A percentile compares a stretch with the other conserved stretches of the same genome.
phyloP scores from a whole-genome alignment of 2,888 invertebrate genomes.

The Morinoia aosen region DNA sequence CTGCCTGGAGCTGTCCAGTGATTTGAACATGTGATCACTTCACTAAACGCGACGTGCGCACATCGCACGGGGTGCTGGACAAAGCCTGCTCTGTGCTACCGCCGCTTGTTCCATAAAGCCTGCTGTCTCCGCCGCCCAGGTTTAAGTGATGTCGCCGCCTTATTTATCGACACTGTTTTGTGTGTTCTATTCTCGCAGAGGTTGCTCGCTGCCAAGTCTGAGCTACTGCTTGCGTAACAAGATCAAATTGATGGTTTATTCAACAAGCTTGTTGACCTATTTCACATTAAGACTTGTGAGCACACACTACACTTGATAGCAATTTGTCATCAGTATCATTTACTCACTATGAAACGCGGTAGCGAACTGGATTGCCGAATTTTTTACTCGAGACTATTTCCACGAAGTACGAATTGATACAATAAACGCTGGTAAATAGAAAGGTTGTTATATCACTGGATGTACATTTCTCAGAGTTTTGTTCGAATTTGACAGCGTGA shows the following conservation, averaged over 20 bases:
- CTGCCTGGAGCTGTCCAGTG: neutral
- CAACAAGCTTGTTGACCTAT: neutral
- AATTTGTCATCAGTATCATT: neutral
- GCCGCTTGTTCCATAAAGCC: neutral
- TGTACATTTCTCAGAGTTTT: neutral
- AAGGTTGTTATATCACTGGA: neutral
- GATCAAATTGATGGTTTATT: neutral
- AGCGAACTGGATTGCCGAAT: neutral
- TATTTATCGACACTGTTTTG: neutral
- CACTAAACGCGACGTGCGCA: neutral
- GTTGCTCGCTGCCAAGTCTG: neutral
- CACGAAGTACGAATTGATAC: neutral
- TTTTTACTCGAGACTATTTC: neutral
- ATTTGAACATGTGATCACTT: neutral
- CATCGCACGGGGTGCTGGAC: neutral
- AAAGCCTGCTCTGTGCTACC: neutral
- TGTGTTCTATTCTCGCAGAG: neutral
- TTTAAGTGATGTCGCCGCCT: neutral
- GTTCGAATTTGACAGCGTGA: neutral
- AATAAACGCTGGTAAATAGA: neutral
- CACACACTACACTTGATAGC: neutral
- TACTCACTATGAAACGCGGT: neutral
- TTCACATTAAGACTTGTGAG: neutral
- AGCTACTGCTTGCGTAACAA: neutral
- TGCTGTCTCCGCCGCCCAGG: neutral